Evolutionary conservation across 2,113 vertebrate species (phyloP).

Genomic region (Bungarus multicinctus): DNA sequence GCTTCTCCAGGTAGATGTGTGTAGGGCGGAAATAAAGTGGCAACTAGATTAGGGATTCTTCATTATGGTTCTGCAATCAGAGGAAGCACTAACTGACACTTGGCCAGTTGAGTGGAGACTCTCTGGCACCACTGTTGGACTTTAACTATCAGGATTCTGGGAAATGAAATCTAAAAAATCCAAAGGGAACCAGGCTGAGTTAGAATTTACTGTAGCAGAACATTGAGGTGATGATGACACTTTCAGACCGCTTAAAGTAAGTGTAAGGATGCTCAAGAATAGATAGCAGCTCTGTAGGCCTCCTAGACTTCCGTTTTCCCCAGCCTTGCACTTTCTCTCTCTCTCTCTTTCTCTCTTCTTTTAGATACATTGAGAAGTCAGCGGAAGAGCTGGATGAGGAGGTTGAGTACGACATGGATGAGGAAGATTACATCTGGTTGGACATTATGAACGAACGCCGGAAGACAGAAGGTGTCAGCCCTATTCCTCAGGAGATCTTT

Average conservation of each 20-base stretch:
- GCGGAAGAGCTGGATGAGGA: conserved; percentile 97
- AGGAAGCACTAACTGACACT: too few species aligned
- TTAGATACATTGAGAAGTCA: conserved; percentile 97
- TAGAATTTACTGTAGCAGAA: not conserved
- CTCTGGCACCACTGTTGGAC: too few species aligned
- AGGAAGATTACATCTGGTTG: conserved; percentile 98
- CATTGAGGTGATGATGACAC: not conserved
- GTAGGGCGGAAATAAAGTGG: not conserved
- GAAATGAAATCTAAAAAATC: not conserved
- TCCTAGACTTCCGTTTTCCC: not conserved
- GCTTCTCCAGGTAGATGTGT: not conserved
- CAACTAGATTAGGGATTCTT: not conserved
- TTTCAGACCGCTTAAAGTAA: not conserved
- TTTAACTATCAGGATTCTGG: not conserved
- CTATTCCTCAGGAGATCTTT: conserved; percentile 95
- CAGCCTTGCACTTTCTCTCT: not conserved
- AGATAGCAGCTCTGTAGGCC: not conserved
- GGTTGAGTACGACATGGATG: conserved; percentile 97
- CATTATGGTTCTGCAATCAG: not conserved
- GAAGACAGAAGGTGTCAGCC: conserved; percentile 87
- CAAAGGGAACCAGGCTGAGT: not conserved
- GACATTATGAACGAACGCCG: conserved; percentile 98
- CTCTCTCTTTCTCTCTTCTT: not conserved
- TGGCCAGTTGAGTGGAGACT: too few species aligned
- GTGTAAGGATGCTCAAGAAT: not conserved